These are phyloP conservation scores for Bombus difficillimus DNA, from an alignment of 1,140 invertebrate genomes.

Conservation along the genomic window DNA sequence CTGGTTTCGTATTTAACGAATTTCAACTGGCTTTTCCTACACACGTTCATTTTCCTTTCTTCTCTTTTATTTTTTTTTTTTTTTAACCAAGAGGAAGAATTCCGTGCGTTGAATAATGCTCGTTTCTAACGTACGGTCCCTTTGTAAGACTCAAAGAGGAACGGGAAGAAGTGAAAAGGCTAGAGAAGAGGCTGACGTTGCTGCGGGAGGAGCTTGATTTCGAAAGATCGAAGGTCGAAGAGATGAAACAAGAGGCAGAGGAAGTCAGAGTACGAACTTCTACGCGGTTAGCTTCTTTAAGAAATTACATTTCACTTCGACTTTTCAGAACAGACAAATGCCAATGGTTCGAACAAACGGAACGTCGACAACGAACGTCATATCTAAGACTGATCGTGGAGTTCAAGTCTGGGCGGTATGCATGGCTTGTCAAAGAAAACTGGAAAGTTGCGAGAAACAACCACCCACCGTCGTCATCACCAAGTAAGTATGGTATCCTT, in stretches of 20 bases:
- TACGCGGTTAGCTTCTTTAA: not conserved
- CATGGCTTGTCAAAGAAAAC: constrained; percentile 63
- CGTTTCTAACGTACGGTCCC: not conserved
- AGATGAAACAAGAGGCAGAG: not conserved
- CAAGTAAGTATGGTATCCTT: constrained; percentile 58
- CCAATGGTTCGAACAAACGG: not conserved
- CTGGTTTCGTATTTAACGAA: not conserved
- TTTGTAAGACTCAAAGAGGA: constrained; percentile 45
- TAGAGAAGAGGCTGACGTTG: constrained; percentile 34
- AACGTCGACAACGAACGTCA: constrained; percentile 49
- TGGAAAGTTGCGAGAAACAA: constrained; percentile 62
- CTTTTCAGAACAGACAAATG: not conserved
- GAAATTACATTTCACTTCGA: not conserved
- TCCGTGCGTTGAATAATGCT: not conserved
- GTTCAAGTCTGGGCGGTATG: constrained; percentile 66
- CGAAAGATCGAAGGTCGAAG: constrained; percentile 33
- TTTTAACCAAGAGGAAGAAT: not conserved
- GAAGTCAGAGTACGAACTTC: not conserved
- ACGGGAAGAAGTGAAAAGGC: constrained; percentile 29
- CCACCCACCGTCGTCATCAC: constrained; percentile 69
- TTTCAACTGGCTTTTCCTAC: too few relatives aligned
- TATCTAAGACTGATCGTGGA: constrained; percentile 35
- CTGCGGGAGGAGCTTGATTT: constrained; percentile 48
- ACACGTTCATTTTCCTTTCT: not conserved
- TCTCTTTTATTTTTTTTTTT: too few relatives aligned